Percentiles rank a stretch among this genome's conserved stretches.
Conservation (phyloP, 2,888 invertebrate species). For the Neoscelio sp. region DNA sequence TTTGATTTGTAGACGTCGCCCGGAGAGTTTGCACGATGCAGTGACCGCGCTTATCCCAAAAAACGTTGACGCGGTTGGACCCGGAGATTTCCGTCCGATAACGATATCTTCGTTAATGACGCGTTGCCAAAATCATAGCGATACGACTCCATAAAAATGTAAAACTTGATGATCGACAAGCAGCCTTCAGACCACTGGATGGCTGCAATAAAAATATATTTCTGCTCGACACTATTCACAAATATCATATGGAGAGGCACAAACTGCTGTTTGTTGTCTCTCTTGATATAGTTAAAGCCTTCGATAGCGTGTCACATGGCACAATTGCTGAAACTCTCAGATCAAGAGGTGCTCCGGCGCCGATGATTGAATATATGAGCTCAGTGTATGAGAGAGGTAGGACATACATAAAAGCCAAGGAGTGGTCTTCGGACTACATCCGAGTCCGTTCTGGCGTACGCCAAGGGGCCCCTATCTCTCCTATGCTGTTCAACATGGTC, state of each 20-base stretch:
- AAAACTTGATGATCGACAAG: constrained; percentile 55
- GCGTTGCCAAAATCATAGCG: not conserved
- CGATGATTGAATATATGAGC: constrained; percentile 3
- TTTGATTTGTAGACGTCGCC: too few relatives aligned
- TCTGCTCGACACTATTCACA: constrained; percentile 21
- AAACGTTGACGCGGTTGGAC: not conserved
- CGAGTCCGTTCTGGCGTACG: constrained; percentile 77
- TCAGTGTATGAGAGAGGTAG: constrained; percentile 70
- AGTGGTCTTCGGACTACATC: constrained; percentile 14
- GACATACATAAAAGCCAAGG: constrained; percentile 77
- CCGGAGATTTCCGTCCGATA: constrained; percentile 22
- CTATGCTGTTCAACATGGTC: constrained; percentile 59
- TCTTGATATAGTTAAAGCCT: constrained; percentile 68
- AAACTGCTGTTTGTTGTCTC: constrained; percentile 46
- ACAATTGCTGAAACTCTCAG: not conserved
- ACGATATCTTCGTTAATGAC: constrained; percentile 20
- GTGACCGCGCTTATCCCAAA: constrained; percentile 17
- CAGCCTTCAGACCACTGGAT: constrained; percentile 55
- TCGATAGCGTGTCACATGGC: constrained; percentile 64
- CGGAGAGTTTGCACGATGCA: not conserved
- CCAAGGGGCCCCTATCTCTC: constrained; percentile 67
- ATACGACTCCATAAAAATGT: not conserved
- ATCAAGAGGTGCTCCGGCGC: constrained; percentile 1
- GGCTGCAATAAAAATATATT: constrained; percentile 24
- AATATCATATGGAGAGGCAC: not conserved